Conservation (phyloP, 1,140 invertebrate species). For the Orussus abietinus region DNA sequence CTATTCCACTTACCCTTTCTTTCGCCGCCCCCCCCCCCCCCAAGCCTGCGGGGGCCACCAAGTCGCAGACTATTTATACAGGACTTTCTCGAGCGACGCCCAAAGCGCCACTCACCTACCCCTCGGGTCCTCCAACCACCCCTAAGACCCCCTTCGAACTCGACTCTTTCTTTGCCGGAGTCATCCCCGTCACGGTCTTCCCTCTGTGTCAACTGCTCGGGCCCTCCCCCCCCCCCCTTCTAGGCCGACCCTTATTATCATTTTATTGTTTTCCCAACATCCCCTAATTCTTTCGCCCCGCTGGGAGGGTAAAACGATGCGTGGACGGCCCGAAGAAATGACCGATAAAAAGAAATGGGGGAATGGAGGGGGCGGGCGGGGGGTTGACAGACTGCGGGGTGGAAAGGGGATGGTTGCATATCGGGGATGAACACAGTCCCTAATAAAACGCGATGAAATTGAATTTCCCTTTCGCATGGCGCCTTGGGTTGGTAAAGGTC, state of each 20-base stretch:
- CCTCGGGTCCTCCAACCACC: too few species aligned
- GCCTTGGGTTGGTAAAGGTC: too few species aligned
- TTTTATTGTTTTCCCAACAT: conserved; percentile 8
- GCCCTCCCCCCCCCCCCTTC: too few species aligned
- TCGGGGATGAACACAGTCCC: not conserved
- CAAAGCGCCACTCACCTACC: too few species aligned
- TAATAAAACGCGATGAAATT: not conserved
- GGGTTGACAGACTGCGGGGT: not conserved
- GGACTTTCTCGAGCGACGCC: too few species aligned
- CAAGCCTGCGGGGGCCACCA: not conserved
- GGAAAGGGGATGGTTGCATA: not conserved
- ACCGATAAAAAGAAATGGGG: not conserved
- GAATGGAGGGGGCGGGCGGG: not conserved
- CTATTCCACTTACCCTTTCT: conserved; percentile 12
- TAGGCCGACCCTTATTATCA: conserved; percentile 1
- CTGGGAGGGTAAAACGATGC: not conserved
- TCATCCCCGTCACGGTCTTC: too few species aligned
- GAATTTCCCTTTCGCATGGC: too few species aligned
- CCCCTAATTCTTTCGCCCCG: not conserved
- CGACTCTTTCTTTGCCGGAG: not conserved
- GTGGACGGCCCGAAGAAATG: not conserved
- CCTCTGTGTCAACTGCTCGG: too few species aligned
- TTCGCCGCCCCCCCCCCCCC: not conserved
- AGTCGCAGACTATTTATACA: too few species aligned
- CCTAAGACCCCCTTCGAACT: too few species aligned